Evolutionary conservation across 2,113 vertebrate genomes (phyloP), one percentile per base, ranked within the genome.

Genomic region (Tragelaphus buxtoni): DNA sequence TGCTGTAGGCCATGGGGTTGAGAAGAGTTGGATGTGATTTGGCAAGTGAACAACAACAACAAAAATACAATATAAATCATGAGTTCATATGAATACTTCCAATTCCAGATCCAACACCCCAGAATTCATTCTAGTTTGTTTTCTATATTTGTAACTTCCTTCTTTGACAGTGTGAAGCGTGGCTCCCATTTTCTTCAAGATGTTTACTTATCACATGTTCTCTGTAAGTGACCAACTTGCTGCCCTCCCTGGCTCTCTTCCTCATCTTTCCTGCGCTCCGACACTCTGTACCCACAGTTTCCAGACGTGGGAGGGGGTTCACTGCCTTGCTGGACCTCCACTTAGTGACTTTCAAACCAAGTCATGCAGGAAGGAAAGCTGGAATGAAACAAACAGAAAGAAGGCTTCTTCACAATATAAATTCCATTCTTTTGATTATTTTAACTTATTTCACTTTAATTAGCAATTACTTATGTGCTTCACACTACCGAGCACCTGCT

Each of bases 261-360:
- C 8, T 28, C 2, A 7, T 22, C 89, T 61, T 65, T 60, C 77
- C 47, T 51, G n/a, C 10, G 89, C 61, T 53, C 32, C 0, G 0
- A 47, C 30, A 35, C 32, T 8, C 45, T 74, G 7, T 11, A 13
- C 56, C 65, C 65, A 69, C 65, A 20, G 39, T 30, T 53, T 28
- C 69, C 53, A 13, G 80, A 72, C 0, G 1, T 61, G 35, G 51
- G 42, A 42, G 4, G 42, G 1, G 12, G 2, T 4, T 9, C 0
- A 14, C n/a, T 11, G 47, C 3, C 47, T 53, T 42, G 47, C 47
- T 22, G 61, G 76, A 26, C 35, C 8, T 5, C 12, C 18, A 55
- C 8, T 32, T 32, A 45, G 12, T 45, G n/a, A 39, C 47, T 56
- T 69, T 55, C 30, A 30, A 65, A n/a, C 60, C 49, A 69, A 69